Evolutionary conservation across 2,113 vertebrate species (phyloP).

Genomic region (Struthidea cinerea): DNA sequence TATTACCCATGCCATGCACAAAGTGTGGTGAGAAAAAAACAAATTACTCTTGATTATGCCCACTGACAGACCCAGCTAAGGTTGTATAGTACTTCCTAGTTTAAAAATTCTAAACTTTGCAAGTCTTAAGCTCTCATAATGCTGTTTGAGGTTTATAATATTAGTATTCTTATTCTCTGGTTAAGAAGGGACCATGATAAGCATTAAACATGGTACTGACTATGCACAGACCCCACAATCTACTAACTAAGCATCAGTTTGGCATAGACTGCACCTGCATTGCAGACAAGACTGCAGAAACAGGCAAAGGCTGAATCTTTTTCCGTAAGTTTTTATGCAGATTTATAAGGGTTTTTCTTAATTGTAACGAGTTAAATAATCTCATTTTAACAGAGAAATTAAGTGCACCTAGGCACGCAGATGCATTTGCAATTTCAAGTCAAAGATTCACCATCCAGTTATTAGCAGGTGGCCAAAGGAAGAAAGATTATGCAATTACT

Average conservation of each 20-base stretch:
- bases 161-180: background rate
- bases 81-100: background rate
- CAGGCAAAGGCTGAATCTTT: background rate
- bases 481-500: background rate
- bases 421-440: background rate
- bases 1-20: background rate
- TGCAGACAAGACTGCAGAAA: constrained; percentile 20
- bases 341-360: background rate
- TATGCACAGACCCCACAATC: background rate
- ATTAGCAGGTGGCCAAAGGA: background rate
- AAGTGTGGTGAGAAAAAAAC: background rate
- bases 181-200: background rate
- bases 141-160: background rate
- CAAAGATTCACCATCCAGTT: background rate
- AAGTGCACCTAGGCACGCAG: background rate
- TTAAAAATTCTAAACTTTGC: background rate
- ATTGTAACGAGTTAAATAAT: background rate
- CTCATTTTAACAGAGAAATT: background rate
- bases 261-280: background rate
- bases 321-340: background rate
- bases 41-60: background rate
- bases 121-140: background rate
- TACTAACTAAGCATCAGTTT: background rate
- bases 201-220: background rate
- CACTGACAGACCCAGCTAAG: background rate